Percentiles rank a stretch among this genome's conserved stretches.
phyloP scores from a whole-genome alignment of 2,113 vertebrate species.

The Tachuris rubrigastra region DNA sequence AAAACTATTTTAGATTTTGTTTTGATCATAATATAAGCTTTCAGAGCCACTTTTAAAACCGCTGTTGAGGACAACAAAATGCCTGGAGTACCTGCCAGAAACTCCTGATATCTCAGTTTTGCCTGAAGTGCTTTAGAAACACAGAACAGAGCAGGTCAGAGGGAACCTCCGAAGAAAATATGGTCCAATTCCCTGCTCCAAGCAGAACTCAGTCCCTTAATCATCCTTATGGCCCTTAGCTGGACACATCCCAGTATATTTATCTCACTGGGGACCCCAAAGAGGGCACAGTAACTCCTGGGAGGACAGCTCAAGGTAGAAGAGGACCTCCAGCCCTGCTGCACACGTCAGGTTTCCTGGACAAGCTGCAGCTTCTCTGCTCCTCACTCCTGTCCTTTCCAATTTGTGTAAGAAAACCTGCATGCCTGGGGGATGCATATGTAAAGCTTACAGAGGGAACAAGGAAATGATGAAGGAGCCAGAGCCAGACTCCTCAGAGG shows the following conservation, averaged over 20 bases:
- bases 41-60: not conserved
- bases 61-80: not conserved
- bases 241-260: not conserved
- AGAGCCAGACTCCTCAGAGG: not conserved
- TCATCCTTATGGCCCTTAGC: too few relatives aligned
- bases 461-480: not conserved
- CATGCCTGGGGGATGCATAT: not conserved
- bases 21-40: not conserved
- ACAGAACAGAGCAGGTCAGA: not conserved
- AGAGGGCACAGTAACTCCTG: not conserved
- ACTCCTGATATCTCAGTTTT: not conserved
- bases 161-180: not conserved
- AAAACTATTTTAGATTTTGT: not conserved
- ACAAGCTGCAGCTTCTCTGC: slow-evolving; percentile 7
- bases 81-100: not conserved
- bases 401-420: not conserved
- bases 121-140: not conserved
- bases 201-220: not conserved
- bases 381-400: slow-evolving; percentile 7
- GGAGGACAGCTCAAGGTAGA: not conserved
- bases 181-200: not conserved
- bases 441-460: slow-evolving; percentile 4
- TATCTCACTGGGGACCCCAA: not conserved
- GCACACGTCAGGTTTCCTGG: not conserved
- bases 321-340: not conserved